Evolutionary conservation across 2,797 vertebrate genomes (phyloP), one percentile per base, ranked within the genome.

Genomic region (Agapornis canus): DNA sequence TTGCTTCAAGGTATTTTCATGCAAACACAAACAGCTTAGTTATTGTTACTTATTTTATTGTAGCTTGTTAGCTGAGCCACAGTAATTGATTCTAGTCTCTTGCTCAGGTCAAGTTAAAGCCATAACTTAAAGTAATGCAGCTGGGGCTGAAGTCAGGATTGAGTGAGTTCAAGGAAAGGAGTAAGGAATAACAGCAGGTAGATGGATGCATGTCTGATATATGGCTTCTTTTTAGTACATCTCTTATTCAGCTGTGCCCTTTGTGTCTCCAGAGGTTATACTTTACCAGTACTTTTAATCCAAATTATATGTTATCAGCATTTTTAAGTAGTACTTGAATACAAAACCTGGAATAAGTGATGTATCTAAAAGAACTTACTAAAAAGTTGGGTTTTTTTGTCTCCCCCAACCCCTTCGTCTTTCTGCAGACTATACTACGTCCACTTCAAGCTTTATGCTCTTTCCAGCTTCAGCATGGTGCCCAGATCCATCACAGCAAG

Each of bases 401-500:
- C 48, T 72, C 39, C 13, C 51, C n/a, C 5, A 13, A n/a, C 20
- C 40, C 27, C 7, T 83, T 91, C 21, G 29, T 83, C 72, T 81
- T 94, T 93, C 79, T 83, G 60, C 98, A 99, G 99, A 98, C 98
- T 65, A 97, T 99, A 59, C 97, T 99, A 88, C 98, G 98, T 94
- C 99, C 99, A 13, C 98, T 99, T 84, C 98, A 98, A 94, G 99
- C 99, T n/a, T 97, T 99, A 47, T 99, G 99, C 89, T 98, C 99
- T 89, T 99, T 99, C 97, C 99, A 99, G 94, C 98, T 99, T 94
- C 98, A 99, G 94, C 98, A 99, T 71, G 99, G 99, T 26, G 99
- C 99, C 95, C 99, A 99, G 97, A 96, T 99, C 63, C 99, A 99
- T 92, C 99, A 99, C 97, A 99, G 99, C 98, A 99, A 99, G 95